These are phyloP conservation scores for Elysia chlorotica DNA, from an alignment of 1,140 invertebrate genomes.

Conservation along the genomic window DNA sequence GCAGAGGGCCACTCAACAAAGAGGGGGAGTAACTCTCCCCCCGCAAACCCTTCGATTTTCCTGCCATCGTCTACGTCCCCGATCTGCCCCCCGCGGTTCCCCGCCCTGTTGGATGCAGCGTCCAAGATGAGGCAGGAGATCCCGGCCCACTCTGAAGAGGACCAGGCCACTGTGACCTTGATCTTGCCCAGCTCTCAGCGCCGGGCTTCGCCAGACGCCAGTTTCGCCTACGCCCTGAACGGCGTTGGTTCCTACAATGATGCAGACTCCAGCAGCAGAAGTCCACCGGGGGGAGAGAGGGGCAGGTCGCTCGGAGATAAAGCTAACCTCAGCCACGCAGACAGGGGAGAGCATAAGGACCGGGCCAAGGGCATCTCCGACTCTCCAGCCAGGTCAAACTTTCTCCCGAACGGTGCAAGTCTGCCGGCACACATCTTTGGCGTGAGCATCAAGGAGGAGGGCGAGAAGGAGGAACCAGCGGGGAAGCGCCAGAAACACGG, in stretches of 20 bases:
- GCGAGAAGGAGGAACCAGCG: neutral
- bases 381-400: too few species aligned
- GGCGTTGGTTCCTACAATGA: too few species aligned
- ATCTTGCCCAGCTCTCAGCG: constrained; percentile 6
- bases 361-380: neutral
- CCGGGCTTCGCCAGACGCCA: neutral
- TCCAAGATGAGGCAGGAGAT: constrained; percentile 20
- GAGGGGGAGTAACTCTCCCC: too few species aligned
- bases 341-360: too few species aligned
- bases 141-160: constrained; percentile 3
- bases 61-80: neutral
- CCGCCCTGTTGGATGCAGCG: constrained; percentile 16
- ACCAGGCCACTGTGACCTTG: too few species aligned
- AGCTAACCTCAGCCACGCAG: too few species aligned
- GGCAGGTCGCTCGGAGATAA: too few species aligned
- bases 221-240: too few species aligned
- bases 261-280: too few species aligned
- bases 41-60: neutral
- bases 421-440: neutral
- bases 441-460: neutral
- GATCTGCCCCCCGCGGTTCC: constrained; percentile 10
- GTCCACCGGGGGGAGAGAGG: too few species aligned
- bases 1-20: neutral
- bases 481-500: neutral
- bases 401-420: neutral